Evolutionary conservation across 2,113 vertebrate species (phyloP).

Genomic region (Gymnorhina tibicen): DNA sequence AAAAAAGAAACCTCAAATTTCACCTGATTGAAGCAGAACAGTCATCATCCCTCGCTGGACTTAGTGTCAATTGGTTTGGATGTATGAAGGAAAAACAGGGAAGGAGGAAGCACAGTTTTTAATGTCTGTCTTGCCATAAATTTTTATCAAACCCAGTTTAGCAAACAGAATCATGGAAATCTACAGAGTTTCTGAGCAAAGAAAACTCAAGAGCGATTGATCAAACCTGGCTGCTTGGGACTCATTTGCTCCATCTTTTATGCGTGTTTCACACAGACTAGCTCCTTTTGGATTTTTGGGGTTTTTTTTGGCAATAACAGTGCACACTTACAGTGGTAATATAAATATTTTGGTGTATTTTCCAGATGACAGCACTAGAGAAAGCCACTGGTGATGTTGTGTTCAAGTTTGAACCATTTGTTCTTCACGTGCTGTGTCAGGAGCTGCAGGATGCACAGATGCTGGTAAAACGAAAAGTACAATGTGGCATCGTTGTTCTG

Average conservation of each 20-base stretch:
- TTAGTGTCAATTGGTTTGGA: neutral
- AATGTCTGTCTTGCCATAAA: neutral
- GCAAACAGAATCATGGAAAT: neutral
- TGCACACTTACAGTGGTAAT: neutral
- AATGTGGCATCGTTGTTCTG: neutral
- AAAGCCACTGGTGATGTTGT: slow-evolving; percentile 73
- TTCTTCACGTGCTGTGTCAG: slow-evolving; percentile 88
- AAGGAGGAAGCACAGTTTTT: neutral
- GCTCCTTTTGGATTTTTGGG: neutral
- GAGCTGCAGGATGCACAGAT: slow-evolving; percentile 84
- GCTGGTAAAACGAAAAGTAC: slow-evolving; percentile 74
- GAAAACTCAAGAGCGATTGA: neutral
- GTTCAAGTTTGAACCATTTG: slow-evolving; percentile 91
- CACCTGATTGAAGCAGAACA: neutral
- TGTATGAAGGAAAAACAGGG: neutral
- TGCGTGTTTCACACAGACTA: neutral
- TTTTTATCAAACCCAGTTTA: neutral
- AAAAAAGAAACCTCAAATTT: neutral
- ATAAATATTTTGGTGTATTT: neutral
- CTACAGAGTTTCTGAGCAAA: neutral
- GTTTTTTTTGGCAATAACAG: neutral
- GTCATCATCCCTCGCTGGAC: neutral
- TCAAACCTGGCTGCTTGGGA: neutral
- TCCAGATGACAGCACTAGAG: slow-evolving; percentile 75
- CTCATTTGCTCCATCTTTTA: neutral